Evolutionary conservation across 2,888 invertebrate species (phyloP).

Genomic region (Eupithecia vulgata): DNA sequence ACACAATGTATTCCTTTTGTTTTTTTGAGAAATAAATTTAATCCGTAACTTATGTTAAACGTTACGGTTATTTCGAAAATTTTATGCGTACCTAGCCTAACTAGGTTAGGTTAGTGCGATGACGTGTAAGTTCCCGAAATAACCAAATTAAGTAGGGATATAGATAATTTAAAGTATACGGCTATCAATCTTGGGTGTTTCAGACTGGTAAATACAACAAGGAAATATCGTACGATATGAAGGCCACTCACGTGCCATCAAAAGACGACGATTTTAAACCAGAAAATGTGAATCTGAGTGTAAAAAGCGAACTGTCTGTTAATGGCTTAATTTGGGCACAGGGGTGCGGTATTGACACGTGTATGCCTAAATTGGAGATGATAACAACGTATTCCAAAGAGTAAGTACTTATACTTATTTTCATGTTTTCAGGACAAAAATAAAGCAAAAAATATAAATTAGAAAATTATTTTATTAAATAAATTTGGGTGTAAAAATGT

Average conservation of each 20-base stretch:
- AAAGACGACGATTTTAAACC: neutral
- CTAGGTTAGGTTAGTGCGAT: neutral
- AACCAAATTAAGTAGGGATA: neutral
- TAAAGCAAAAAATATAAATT: no score
- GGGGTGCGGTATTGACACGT: slow-evolving; percentile 14
- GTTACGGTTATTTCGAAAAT: neutral
- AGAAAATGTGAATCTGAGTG: slow-evolving; percentile 17
- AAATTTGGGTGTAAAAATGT: no score
- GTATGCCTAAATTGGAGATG: slow-evolving; percentile 17
- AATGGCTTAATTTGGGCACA: slow-evolving; percentile 11
- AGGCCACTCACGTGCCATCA: neutral
- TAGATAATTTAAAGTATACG: neutral
- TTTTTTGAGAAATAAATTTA: neutral
- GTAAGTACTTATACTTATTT: slow-evolving; percentile 14
- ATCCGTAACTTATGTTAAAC: neutral
- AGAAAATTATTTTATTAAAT: no score
- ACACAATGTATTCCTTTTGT: neutral
- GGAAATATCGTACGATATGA: slow-evolving; percentile 6
- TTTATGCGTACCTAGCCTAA: no score
- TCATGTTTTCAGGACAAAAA: no score
- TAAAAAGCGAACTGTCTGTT: neutral
- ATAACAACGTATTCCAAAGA: neutral
- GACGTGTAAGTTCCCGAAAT: neutral
- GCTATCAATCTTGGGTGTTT: neutral
- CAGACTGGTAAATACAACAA: slow-evolving; percentile 23